A percentile compares a stretch with the other conserved stretches of the same genome.
Conservation (phyloP, 2,888 invertebrate species). For the Cordylochernes scorpioides region DNA sequence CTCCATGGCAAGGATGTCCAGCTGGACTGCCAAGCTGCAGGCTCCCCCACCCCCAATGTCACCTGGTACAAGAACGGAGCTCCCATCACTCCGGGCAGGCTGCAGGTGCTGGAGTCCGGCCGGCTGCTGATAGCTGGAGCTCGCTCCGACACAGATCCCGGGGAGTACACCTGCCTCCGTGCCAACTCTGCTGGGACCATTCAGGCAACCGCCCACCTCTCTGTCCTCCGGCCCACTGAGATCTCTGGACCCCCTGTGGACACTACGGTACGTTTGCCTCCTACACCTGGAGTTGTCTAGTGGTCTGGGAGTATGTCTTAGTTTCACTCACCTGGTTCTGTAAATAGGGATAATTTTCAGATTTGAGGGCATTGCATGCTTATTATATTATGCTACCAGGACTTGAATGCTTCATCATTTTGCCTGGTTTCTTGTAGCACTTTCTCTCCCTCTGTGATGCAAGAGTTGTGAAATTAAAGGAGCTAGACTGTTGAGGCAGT, state of each 20-base stretch:
- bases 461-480: too few species aligned
- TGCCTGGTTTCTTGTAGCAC: too few species aligned
- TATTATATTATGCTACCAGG: too few species aligned
- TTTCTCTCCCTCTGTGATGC: too few species aligned
- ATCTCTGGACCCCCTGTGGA: constrained; percentile 79
- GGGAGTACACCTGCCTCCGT: constrained; percentile 62
- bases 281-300: too few species aligned
- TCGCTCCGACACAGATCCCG: constrained; percentile 44
- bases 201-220: constrained; percentile 49
- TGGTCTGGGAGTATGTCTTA: too few species aligned
- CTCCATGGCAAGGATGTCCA: constrained; percentile 77
- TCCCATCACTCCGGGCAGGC: constrained; percentile 44
- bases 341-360: too few species aligned
- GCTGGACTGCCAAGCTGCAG: constrained; percentile 54
- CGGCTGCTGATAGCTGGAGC: constrained; percentile 66
- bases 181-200: constrained; percentile 68
- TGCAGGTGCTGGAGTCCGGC: constrained; percentile 58
- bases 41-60: constrained; percentile 66
- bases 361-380: too few species aligned
- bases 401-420: too few species aligned
- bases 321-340: too few species aligned
- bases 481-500: too few species aligned
- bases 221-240: constrained; percentile 68
- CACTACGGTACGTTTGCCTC: too few species aligned
- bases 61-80: constrained; percentile 76